These are phyloP conservation scores for Luffia ferchaultella DNA, from an alignment of 2,888 invertebrate species.

Conservation along the genomic window DNA sequence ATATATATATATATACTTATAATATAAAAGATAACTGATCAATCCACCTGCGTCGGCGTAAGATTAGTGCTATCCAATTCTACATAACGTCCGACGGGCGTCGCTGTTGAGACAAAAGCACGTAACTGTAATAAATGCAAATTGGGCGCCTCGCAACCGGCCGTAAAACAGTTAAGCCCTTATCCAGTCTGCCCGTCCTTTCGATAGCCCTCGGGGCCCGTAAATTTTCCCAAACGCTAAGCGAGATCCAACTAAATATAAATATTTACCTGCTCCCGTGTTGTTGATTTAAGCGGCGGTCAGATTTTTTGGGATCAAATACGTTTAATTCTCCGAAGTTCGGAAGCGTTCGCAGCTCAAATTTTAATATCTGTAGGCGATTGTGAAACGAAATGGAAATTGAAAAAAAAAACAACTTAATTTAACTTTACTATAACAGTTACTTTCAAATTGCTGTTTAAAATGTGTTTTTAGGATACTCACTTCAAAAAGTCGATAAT, in stretches of 20 bases:
- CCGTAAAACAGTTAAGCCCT: constrained; percentile 23
- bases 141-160: constrained; percentile 32
- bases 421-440: too few species aligned
- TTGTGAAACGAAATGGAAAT: too few species aligned
- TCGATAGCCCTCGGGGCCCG: neutral
- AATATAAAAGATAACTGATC: neutral
- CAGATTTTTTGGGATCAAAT: neutral
- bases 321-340: too few species aligned
- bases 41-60: neutral
- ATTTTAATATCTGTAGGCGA: too few species aligned
- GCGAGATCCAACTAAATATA: neutral
- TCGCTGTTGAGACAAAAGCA: constrained; percentile 27
- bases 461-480: too few species aligned
- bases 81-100: constrained; percentile 9
- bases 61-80: neutral
- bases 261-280: neutral
- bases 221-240: neutral
- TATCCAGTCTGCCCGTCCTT: neutral
- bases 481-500: too few species aligned
- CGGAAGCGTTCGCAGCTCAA: too few species aligned
- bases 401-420: too few species aligned
- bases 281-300: neutral
- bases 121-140: constrained; percentile 43
- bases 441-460: too few species aligned
- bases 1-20: too few species aligned